phyloP scores from a whole-genome alignment of 30 jellyfish, hydroid and myxozoan genomes.

The Aurelia aurita region DNA sequence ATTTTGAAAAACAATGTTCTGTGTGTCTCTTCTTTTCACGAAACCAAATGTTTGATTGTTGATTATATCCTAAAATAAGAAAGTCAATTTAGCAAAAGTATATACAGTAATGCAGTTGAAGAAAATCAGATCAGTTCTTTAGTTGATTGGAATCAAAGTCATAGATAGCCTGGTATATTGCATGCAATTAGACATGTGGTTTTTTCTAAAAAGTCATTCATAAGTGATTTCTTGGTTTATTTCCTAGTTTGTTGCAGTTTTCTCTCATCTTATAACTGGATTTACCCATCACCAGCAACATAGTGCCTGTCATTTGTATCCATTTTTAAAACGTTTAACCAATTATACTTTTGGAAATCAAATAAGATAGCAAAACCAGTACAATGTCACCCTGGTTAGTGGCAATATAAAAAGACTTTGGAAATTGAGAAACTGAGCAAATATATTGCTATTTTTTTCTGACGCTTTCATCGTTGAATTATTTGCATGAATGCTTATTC shows the following conservation, averaged over 20 bases:
- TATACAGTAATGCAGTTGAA: no score
- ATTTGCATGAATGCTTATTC: neutral
- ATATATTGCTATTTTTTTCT: neutral
- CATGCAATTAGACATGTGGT: neutral
- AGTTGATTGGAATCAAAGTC: neutral
- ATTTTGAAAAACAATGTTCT: neutral
- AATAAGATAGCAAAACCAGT: neutral
- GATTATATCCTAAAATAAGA: constrained; percentile 10
- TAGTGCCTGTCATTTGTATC: neutral
- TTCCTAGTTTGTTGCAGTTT: neutral
- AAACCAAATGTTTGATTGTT: neutral
- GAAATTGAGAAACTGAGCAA: neutral
- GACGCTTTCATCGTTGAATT: neutral
- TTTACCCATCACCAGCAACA: neutral
- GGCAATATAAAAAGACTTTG: neutral
- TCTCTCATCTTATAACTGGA: neutral
- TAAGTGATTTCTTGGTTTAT: neutral
- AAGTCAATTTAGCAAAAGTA: neutral
- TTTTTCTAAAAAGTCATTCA: no score
- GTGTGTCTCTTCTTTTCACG: neutral
- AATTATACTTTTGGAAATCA: neutral
- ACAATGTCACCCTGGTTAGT: neutral
- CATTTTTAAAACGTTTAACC: neutral
- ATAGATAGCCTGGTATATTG: constrained; percentile 4
- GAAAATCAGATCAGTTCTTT: no score